Conservation (phyloP, 2,797 vertebrate genomes). For the Acipenser transmontanus region DNA sequence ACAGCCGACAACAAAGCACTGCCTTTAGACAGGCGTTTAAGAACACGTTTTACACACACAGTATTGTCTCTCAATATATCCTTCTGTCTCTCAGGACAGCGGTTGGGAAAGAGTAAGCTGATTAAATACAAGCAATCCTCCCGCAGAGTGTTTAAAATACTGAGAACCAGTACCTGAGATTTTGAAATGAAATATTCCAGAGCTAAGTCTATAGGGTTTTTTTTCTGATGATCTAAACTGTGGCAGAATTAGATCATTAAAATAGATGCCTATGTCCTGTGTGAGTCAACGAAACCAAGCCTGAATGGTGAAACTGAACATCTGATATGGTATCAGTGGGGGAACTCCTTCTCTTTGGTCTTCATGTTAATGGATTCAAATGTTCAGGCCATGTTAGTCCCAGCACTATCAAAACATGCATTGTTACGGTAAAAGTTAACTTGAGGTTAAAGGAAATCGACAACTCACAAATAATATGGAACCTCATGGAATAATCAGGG, state of each 20-base stretch:
- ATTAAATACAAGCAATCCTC: slow-evolving; percentile 14
- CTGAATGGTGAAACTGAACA: not conserved
- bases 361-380: not conserved
- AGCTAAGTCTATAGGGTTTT: too few species aligned
- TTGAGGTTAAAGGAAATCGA: too few species aligned
- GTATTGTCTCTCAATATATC: not conserved
- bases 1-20: too few species aligned
- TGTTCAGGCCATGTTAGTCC: not conserved
- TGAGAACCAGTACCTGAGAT: slow-evolving; percentile 20
- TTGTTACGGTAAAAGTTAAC: not conserved
- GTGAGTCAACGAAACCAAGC: not conserved
- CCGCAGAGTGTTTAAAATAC: slow-evolving; percentile 18
- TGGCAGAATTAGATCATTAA: too few species aligned
- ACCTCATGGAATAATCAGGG: too few species aligned
- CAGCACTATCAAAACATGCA: not conserved
- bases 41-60: slow-evolving; percentile 5
- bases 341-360: not conserved
- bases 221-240: too few species aligned
- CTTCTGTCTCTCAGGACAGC: too few species aligned
- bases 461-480: too few species aligned
- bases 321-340: not conserved
- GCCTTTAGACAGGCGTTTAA: too few species aligned
- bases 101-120: too few species aligned
- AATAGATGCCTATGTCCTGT: not conserved
- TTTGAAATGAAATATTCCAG: slow-evolving; percentile 1